Evolutionary conservation across 2,888 invertebrate genomes (phyloP).

Genomic region (Isotomurus palustris): DNA sequence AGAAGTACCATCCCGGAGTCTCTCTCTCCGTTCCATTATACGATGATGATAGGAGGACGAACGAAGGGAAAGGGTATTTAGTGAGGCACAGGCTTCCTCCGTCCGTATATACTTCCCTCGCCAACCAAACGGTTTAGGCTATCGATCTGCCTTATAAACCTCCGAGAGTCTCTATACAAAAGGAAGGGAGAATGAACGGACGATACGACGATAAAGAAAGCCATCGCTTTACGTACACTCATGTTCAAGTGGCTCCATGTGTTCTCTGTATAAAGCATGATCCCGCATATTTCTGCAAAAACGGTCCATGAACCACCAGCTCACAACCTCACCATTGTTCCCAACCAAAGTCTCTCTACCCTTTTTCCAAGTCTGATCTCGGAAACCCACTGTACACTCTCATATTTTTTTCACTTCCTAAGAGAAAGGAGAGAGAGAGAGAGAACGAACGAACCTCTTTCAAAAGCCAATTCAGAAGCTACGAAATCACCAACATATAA

Average conservation of each 20-base stretch:
- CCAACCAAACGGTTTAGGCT: neutral
- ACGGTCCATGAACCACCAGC: neutral
- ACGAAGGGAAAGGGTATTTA: neutral
- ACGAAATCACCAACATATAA: neutral
- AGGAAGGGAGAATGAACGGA: neutral
- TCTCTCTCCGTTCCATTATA: too few relatives aligned
- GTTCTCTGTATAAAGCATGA: neutral
- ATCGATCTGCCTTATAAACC: conserved; percentile 8
- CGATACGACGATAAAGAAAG: neutral
- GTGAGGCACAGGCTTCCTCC: neutral
- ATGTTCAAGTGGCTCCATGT: conserved; percentile 3
- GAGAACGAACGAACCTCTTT: neutral
- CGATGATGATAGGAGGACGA: neutral
- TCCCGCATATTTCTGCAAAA: conserved; percentile 6
- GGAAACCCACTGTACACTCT: neutral
- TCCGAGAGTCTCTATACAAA: neutral
- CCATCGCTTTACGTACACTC: neutral
- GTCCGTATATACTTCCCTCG: too few relatives aligned
- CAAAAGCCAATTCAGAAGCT: neutral
- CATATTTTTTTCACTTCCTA: neutral
- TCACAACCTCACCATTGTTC: too few relatives aligned
- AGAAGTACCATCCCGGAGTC: too few relatives aligned
- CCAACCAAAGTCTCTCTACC: neutral
- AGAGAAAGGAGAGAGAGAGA: neutral
- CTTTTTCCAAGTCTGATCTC: too few relatives aligned